Conservation (phyloP, 2,797 vertebrate species). For the Anableps anableps region DNA sequence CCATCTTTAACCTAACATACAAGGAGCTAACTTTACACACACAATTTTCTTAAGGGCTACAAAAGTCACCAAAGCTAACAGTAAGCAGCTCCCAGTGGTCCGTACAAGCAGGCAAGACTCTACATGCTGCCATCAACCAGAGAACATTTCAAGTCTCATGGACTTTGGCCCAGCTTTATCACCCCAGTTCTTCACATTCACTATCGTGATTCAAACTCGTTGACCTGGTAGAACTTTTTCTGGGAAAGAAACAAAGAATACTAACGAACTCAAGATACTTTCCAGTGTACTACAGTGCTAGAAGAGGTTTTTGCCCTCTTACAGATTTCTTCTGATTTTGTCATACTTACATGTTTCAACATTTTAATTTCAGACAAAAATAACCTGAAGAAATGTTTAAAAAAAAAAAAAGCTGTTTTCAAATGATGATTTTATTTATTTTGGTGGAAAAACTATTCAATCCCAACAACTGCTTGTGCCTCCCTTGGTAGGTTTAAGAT, state of each 20-base stretch:
- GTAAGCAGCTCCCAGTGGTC: conserved; percentile 1
- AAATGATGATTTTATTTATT: not conserved
- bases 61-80: conserved; percentile 5
- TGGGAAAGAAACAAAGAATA: not conserved
- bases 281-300: not conserved
- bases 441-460: not conserved
- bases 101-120: conserved; percentile 3
- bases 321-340: not conserved
- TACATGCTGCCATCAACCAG: not conserved
- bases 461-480: not conserved
- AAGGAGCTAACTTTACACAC: not conserved
- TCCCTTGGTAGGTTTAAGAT: not conserved
- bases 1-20: not conserved
- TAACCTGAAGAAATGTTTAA: not conserved
- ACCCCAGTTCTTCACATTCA: conserved; percentile 45
- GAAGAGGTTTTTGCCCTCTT: not conserved
- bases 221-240: conserved; percentile 34
- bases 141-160: conserved; percentile 18
- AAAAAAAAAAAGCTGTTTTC: not conserved
- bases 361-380: not conserved
- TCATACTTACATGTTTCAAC: not conserved
- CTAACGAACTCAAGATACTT: not conserved
- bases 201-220: conserved; percentile 46
- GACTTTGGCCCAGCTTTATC: conserved; percentile 68
- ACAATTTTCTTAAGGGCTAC: not conserved